Percentiles rank a stretch among this genome's conserved stretches.
These are phyloP conservation scores for Channallabes apus DNA, from an alignment of 2,797 vertebrate species.

Conservation along the genomic window DNA sequence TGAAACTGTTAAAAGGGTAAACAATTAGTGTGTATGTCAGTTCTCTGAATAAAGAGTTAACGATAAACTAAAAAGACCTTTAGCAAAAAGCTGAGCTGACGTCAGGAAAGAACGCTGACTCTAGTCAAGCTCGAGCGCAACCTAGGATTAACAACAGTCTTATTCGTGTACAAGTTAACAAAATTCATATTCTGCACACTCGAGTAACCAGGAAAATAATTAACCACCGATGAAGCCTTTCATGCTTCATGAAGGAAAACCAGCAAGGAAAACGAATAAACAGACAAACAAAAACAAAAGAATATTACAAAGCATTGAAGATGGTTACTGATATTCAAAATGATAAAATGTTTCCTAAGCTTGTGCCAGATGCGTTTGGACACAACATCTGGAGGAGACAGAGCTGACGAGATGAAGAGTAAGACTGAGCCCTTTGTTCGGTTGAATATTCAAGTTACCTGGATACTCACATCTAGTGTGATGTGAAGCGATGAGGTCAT, in stretches of 20 bases:
- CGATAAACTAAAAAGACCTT: not conserved
- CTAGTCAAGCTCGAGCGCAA: conserved; percentile 1
- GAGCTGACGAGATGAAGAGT: conserved; percentile 21
- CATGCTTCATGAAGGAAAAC: not conserved
- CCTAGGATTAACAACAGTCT: conserved; percentile 23
- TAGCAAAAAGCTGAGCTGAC: not conserved
- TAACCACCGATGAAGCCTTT: conserved; percentile 29
- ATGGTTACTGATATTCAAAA: not conserved
- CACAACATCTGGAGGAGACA: not conserved
- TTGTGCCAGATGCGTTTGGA: not conserved
- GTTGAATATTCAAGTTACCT: conserved; percentile 37
- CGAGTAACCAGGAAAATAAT: conserved; percentile 40
- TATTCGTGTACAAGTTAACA: conserved; percentile 48
- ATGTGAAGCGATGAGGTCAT: conserved; percentile 56
- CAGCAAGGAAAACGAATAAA: not conserved
- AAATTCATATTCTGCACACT: conserved; percentile 24
- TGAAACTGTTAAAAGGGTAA: not conserved
- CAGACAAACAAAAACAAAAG: not conserved
- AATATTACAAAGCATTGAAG: not conserved
- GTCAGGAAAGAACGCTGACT: not conserved
- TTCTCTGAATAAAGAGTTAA: not conserved
- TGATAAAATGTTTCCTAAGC: not conserved
- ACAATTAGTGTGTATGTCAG: not conserved
- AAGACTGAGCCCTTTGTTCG: conserved; percentile 45
- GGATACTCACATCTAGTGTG: conserved; percentile 22